Evolutionary conservation across 1,140 invertebrate species (phyloP), one percentile per base, ranked within the genome.

Genomic region (Babylonia areolata): DNA sequence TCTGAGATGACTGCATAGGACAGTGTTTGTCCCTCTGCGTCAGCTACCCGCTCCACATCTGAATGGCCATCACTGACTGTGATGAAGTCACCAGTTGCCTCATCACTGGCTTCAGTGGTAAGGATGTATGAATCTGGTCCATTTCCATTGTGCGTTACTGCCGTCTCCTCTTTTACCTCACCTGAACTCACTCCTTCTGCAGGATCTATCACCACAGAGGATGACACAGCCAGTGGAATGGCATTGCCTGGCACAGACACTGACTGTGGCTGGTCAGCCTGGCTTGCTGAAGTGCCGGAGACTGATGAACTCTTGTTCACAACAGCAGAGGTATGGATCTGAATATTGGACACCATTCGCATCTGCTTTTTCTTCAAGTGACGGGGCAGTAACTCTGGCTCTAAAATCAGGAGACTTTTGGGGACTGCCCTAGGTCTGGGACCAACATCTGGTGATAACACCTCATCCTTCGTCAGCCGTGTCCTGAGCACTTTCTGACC

Each of bases 341-440:
- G 75, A 40, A 77, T 15, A 28, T 35, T 40, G 6, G 75, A 77
- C 28, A 37, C 75, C 28, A 28, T 35, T 28, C 3, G 35, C 37
- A 5, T 11, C 17, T 40, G 75, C 46, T 54, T 80, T n/a, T 80
- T 80, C 46, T 58, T 80, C 9, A 54, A 54, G 3, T 35, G 23
- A 20, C 82, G 58, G 11, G 82, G 82, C 23, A 84, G 82, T 33
- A 84, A 5, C 39, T 84, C 69, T 33, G 82, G 82, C 20, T 84
- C 82, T n/a, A 84, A 35, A 33, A 84, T 84, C n/a, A 84, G 31
- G 1, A 84, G 17, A 33, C 82, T 84, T 46, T 75, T 84, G 69
- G 82, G 82, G 1, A 84, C 82, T n/a, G 82, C 82, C 35, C 37
- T 84, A 6, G 82, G 82, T 40, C 31, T 84, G 2, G 64, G 82